Evolutionary conservation across 2,888 invertebrate species (phyloP).

Genomic region (Protonemura montana): DNA sequence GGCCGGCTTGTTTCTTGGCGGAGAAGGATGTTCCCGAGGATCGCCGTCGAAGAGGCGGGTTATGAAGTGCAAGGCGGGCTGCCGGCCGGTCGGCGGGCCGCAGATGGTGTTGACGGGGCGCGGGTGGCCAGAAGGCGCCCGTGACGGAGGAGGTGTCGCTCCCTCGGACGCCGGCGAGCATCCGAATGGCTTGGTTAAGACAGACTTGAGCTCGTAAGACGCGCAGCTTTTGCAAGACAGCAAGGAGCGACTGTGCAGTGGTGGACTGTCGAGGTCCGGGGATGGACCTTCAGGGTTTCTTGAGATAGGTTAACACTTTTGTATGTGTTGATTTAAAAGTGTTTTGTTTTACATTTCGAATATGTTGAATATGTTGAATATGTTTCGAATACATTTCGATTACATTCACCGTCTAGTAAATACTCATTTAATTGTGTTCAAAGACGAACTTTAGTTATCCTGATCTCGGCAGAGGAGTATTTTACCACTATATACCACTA

Average conservation of each 20-base stretch:
- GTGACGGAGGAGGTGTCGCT: constrained; percentile 45
- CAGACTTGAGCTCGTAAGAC: constrained; percentile 4
- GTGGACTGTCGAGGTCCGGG: too few species aligned
- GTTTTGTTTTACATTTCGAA: too few species aligned
- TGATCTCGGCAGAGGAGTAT: too few species aligned
- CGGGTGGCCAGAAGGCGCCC: constrained; percentile 40
- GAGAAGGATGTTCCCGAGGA: not conserved
- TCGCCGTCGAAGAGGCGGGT: constrained; percentile 35
- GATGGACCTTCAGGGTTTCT: too few species aligned
- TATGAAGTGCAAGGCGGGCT: constrained; percentile 43
- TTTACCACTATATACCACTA: too few species aligned
- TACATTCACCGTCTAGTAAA: too few species aligned
- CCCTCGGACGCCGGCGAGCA: constrained; percentile 23
- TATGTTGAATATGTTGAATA: too few species aligned
- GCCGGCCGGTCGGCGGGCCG: not conserved
- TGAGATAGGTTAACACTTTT: too few species aligned
- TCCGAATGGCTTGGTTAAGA: constrained; percentile 36
- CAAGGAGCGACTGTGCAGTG: not conserved
- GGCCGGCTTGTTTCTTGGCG: not conserved
- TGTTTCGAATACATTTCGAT: too few species aligned
- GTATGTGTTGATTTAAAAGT: too few species aligned
- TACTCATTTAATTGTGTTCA: too few species aligned
- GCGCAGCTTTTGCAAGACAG: not conserved
- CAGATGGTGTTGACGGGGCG: constrained; percentile 43
- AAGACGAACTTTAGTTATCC: too few species aligned